Evolutionary conservation across 1,140 invertebrate species (phyloP), one percentile per base, ranked within the genome.

Genomic region (Habropoda laboriosa): DNA sequence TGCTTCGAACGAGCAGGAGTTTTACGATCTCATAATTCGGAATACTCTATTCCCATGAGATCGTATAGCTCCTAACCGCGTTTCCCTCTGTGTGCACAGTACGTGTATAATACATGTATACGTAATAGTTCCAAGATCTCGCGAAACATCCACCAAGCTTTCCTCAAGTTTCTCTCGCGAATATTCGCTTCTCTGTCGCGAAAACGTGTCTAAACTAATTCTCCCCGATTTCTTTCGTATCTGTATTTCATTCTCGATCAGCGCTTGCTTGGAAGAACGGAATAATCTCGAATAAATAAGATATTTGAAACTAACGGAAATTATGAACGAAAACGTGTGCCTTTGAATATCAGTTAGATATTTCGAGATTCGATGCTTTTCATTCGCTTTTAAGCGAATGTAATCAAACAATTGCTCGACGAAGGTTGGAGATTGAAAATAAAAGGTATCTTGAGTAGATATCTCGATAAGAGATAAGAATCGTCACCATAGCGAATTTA

Each of bases 11-110:
- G 38, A 13, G 38, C n/a, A 55, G 38, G n/a, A 47, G 38, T 64
- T 67, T 79, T 68, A 74, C 61, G 73, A 77, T 63, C 68, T 38
- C 30, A 47, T 32, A 49, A 57, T 51, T 47, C 27, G 27, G 35
- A 21, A 75, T 63, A 21, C 8, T 24, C 57, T 35, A n/a, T 49
- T 61, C 40, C 40, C 58, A 24, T 45, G 16, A 57, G 67, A 82
- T 58, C 70, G 70, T 79, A 78, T 57, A 82, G 53, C 47, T 42
- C 7, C 35, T 16, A 58, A 42, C n/a, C 35, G 70, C 72, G 67
- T 87, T 66, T 80, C 82, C 64, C 47, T 84, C 76, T 79, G 72
- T 83, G 55, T 83, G 61, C 83, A 78, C 67, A 73, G 70, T 81
- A 72, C 71, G 72, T 73, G 51, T 85, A 80, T 85, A 81, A 55